These are phyloP conservation scores for Xylota segnis DNA, from an alignment of 2,888 invertebrate genomes.

Conservation along the genomic window DNA sequence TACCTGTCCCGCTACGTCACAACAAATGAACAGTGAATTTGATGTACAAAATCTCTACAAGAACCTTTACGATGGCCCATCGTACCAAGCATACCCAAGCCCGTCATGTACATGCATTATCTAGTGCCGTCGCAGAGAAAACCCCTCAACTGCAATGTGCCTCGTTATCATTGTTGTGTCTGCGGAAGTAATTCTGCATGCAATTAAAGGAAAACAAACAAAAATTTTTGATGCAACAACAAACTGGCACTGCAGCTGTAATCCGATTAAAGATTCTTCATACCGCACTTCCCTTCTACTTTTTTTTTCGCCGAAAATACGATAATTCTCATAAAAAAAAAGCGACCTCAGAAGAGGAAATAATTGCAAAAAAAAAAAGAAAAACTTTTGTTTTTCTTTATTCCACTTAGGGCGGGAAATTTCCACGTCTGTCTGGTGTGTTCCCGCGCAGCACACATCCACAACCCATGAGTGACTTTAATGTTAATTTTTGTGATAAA, in stretches of 20 bases:
- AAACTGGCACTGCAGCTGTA: constrained; percentile 58
- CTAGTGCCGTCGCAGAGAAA: not conserved
- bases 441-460: not conserved
- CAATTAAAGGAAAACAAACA: constrained; percentile 54
- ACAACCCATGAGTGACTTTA: constrained; percentile 40
- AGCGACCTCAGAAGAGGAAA: constrained; percentile 34
- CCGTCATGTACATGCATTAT: not conserved
- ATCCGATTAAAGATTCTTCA: constrained; percentile 71
- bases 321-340: constrained; percentile 11
- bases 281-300: constrained; percentile 18
- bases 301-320: constrained; percentile 17
- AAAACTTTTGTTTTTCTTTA: not conserved
- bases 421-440: too few relatives aligned
- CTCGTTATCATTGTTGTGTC: constrained; percentile 9
- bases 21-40: not conserved
- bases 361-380: constrained; percentile 15
- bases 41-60: not conserved
- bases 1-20: not conserved
- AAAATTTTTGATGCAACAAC: constrained; percentile 62
- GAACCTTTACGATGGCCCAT: not conserved
- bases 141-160: not conserved
- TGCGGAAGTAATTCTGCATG: constrained; percentile 68
- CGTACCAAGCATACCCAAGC: not conserved
- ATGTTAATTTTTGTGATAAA: constrained; percentile 71
- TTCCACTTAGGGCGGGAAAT: constrained; percentile 5